Evolutionary conservation across 1,140 invertebrate genomes (phyloP).

Genomic region (Heliconius eleuchia): DNA sequence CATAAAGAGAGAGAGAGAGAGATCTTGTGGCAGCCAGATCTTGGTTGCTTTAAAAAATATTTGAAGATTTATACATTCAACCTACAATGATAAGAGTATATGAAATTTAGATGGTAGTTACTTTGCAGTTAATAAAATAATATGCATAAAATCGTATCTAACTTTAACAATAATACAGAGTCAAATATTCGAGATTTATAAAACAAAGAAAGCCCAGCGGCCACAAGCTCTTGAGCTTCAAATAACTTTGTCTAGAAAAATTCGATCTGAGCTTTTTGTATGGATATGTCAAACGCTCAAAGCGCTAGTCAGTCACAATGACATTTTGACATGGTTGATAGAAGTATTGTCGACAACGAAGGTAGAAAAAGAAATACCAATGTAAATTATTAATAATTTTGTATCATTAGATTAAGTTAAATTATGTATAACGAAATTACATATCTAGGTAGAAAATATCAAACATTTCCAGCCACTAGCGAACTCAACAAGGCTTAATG

Average conservation of each 20-base stretch:
- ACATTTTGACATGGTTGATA: neutral
- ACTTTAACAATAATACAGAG: too few species aligned
- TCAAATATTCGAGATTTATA: too few species aligned
- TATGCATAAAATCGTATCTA: too few species aligned
- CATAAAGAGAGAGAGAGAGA: too few species aligned
- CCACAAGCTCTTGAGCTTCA: too few species aligned
- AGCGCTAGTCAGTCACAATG: neutral
- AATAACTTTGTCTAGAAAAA: neutral
- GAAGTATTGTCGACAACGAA: neutral
- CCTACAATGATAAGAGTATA: too few species aligned
- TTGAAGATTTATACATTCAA: too few species aligned
- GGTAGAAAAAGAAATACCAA: neutral
- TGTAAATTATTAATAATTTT: neutral
- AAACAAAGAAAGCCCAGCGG: too few species aligned
- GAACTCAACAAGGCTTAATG: neutral
- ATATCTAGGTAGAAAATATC: neutral
- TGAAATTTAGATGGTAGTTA: too few species aligned
- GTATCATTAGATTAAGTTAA: neutral
- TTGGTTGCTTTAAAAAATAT: too few species aligned
- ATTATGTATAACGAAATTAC: neutral
- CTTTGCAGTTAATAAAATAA: too few species aligned
- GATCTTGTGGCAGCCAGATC: too few species aligned
- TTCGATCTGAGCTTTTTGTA: neutral
- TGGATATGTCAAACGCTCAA: neutral
- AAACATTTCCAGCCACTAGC: neutral